These are phyloP conservation scores for Camelus dromedarius DNA, from an alignment of 2,113 vertebrate species.

Conservation along the genomic window DNA sequence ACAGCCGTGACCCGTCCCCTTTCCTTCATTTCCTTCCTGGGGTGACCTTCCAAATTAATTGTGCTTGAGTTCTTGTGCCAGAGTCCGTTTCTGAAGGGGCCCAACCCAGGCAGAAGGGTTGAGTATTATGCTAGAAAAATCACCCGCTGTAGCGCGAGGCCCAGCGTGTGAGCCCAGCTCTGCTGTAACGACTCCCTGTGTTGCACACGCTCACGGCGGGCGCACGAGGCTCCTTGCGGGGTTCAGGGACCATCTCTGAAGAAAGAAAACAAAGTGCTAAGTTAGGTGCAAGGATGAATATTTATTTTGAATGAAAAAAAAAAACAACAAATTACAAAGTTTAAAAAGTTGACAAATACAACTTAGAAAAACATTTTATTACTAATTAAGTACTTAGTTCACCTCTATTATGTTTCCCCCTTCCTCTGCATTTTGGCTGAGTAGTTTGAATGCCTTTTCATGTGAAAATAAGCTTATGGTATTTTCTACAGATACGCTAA, in stretches of 20 bases:
- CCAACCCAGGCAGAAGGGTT: not conserved
- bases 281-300: not conserved
- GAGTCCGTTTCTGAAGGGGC: not conserved
- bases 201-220: not conserved
- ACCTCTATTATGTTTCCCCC: not conserved
- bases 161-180: too few species aligned
- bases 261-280: not conserved
- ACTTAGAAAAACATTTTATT: not conserved
- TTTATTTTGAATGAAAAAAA: not conserved
- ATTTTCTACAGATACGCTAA: not conserved
- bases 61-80: too few species aligned
- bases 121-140: too few species aligned
- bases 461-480: not conserved
- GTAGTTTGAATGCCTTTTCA: not conserved
- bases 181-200: not conserved
- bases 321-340: not conserved
- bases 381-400: not conserved
- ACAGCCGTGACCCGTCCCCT: rapidly evolving
- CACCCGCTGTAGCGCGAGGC: not conserved
- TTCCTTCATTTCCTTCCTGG: not conserved
- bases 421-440: not conserved
- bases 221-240: not conserved
- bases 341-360: not conserved
- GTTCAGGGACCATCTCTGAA: not conserved
- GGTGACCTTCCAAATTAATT: not conserved